Conservation (phyloP, 2,797 vertebrate species). For the Hemibagrus guttatus region DNA sequence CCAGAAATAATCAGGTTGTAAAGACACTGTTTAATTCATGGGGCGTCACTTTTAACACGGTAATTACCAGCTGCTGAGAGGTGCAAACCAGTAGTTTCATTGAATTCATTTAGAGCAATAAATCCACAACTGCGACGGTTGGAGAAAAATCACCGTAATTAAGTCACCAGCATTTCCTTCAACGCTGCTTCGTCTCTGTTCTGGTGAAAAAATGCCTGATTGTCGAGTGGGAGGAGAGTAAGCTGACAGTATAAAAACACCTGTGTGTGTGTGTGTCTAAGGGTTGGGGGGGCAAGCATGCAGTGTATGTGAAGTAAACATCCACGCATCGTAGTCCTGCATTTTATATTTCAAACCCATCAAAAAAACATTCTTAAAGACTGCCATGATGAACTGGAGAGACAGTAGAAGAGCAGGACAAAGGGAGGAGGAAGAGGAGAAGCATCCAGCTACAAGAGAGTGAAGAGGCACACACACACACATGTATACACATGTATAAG, state of each 20-base stretch:
- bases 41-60: conserved; percentile 73
- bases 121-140: conserved; percentile 52
- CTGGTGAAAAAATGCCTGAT: background rate
- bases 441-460: background rate
- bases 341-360: conserved; percentile 32
- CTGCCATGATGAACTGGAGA: background rate
- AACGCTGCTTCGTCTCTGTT: conserved; percentile 23
- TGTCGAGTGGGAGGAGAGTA: background rate
- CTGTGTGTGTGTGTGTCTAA: background rate
- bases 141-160: conserved; percentile 50
- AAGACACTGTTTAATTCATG: conserved; percentile 80
- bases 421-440: background rate
- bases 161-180: conserved; percentile 44
- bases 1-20: conserved; percentile 74
- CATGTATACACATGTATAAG: background rate
- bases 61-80: conserved; percentile 76
- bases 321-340: background rate
- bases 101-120: conserved; percentile 67
- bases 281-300: conserved; percentile 1
- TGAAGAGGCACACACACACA: background rate
- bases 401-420: background rate
- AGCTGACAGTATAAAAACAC: background rate
- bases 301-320: background rate
- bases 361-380: background rate
- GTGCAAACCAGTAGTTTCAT: conserved; percentile 67